Base-by-base conservation (phyloP, 2,113 vertebrate species). In the Caretta caretta region DNA sequence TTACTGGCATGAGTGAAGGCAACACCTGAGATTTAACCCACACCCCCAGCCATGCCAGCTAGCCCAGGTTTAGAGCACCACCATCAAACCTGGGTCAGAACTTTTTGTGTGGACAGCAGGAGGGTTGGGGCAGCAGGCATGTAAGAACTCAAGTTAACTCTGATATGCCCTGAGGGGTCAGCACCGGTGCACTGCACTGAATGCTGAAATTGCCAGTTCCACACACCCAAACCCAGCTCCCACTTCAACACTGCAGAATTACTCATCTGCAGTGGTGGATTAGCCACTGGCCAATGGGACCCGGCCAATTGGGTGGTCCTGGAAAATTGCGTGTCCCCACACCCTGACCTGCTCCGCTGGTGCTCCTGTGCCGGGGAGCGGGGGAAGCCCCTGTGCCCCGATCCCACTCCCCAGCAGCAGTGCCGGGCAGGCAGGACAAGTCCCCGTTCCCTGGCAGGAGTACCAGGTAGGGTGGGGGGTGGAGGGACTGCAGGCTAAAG, bases 291-390 rank as follows among this genome's bases (percentile, higher is more conserved):
- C 51, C 51, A 53, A 2, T 53, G 16, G 51, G 17, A 53, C 17
- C 51, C 51, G 6, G 5, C 6, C 51, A 19, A 53, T 19, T 53
- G 51, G 51, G 51, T 53, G 51, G 17, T 53, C 51, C 51, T 53
- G 51, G 51, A 54, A 22, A 54, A 54, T 22, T 54, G 3, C 20
- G 1, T 22, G 53, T 7, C 53, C 53, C 53, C 8, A 8, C 53
- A 54, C 53, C 20, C 53, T 8, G 14, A 54, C 7, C 53, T 54
- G 53, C 20, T 54, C 16, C 51, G 51, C 51, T 53, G 6, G 51
- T 1, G 17, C 6, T 53, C 17, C 20, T 0, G 0, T 12, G 24
- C 17, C 0, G 0, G 81, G 86, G 38, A 46, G 53, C 7, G 0
- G 16, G 48, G 51, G 51, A 53, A 19, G 6, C 51, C 51, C 17